These are phyloP conservation scores for Darevskia nairensis DNA, from an alignment of 2,797 vertebrate species.

Conservation along the genomic window DNA sequence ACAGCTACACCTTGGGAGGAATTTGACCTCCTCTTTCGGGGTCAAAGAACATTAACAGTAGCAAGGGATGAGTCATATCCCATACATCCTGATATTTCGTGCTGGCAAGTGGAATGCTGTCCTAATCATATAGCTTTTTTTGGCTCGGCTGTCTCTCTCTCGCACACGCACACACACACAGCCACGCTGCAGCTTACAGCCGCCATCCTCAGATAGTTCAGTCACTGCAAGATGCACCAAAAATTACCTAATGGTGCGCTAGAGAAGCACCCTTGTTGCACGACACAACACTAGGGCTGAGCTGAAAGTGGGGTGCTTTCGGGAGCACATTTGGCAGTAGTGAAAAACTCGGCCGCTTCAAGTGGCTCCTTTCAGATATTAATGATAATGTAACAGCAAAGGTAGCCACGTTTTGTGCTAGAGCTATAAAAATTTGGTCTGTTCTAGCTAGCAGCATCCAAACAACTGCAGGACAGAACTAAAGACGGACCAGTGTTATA, in stretches of 20 bases:
- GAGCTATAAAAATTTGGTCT: too few species aligned
- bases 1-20: slow-evolving; percentile 68
- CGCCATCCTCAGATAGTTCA: too few species aligned
- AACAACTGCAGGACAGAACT: too few species aligned
- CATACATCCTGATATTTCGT: slow-evolving; percentile 68
- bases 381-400: too few species aligned
- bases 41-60: slow-evolving; percentile 66
- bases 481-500: too few species aligned
- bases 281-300: not conserved
- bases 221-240: too few species aligned
- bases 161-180: too few species aligned
- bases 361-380: too few species aligned
- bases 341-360: not conserved
- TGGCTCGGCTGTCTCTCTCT: slow-evolving; percentile 12
- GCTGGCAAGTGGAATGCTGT: slow-evolving; percentile 51
- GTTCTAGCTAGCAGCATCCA: too few species aligned
- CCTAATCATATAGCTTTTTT: slow-evolving; percentile 53
- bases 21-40: slow-evolving; percentile 69
- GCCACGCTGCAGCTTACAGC: too few species aligned
- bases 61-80: slow-evolving; percentile 71
- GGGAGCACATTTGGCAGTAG: not conserved
- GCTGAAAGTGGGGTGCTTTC: not conserved
- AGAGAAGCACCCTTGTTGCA: not conserved
- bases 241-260: too few species aligned
- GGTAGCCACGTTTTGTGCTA: too few species aligned